Conservation (phyloP, 2,888 invertebrate species). For the Hoplodrina ambigua region DNA sequence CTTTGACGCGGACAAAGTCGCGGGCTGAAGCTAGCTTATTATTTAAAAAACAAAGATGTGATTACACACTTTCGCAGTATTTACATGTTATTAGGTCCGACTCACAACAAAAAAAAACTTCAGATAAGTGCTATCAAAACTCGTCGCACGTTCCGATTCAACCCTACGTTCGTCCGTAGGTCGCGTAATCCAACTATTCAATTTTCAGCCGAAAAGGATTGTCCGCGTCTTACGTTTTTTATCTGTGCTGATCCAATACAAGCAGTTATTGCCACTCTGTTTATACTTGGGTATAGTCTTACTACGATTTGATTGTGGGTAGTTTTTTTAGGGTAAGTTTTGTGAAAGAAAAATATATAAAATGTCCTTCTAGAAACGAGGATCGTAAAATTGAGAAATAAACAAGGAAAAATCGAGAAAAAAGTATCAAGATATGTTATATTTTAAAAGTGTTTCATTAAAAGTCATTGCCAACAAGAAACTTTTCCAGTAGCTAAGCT, state of each 20-base stretch:
- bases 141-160: slow-evolving; percentile 53
- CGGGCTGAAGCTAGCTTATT: too few species aligned
- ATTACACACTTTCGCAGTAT: too few species aligned
- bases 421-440: too few species aligned
- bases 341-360: background rate
- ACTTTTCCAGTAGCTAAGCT: too few species aligned
- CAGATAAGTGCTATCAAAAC: background rate
- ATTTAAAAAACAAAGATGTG: too few species aligned
- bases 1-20: too few species aligned
- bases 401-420: too few species aligned
- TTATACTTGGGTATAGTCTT: slow-evolving; percentile 49
- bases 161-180: slow-evolving; percentile 74
- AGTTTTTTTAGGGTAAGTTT: background rate
- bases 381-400: background rate
- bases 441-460: too few species aligned
- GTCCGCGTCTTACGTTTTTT: slow-evolving; percentile 86
- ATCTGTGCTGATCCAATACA: slow-evolving; percentile 82
- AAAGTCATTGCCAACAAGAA: too few species aligned
- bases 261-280: slow-evolving; percentile 79
- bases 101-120: too few species aligned
- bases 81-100: too few species aligned
- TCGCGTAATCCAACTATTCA: slow-evolving; percentile 89
- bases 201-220: slow-evolving; percentile 88
- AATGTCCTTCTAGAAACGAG: background rate
- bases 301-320: slow-evolving; percentile 10